These are phyloP conservation scores for Dasyurus viverrinus DNA, from an alignment of 2,113 vertebrate species.

Conservation along the genomic window DNA sequence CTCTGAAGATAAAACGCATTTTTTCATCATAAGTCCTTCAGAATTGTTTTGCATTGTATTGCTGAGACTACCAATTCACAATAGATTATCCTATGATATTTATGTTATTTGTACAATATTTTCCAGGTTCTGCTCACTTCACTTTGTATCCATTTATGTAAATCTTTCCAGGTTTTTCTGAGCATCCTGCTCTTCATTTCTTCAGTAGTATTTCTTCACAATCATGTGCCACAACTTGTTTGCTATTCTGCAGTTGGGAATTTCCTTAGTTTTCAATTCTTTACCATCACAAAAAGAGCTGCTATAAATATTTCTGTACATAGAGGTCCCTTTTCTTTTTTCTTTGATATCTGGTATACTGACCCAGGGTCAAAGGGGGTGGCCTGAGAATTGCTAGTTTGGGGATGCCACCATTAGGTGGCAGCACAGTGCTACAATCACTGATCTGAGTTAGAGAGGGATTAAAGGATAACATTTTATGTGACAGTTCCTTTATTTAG, in stretches of 20 bases:
- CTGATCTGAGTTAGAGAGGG: slow-evolving; percentile 14
- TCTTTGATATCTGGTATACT: not conserved
- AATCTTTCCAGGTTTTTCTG: not conserved
- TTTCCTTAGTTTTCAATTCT: not conserved
- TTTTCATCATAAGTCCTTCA: not conserved
- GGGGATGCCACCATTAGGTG: slow-evolving; percentile 51
- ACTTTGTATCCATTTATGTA: not conserved
- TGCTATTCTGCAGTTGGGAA: not conserved
- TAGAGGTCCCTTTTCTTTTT: not conserved
- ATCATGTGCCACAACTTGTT: not conserved
- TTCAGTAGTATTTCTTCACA: not conserved
- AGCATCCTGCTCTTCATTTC: not conserved
- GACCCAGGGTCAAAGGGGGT: not conserved
- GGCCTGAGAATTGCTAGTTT: not conserved
- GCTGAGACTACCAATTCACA: not conserved
- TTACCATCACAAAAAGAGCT: not conserved
- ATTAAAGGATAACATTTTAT: slow-evolving; percentile 26
- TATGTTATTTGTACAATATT: not conserved
- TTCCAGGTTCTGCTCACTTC: not conserved
- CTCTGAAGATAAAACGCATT: not conserved
- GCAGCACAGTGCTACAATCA: slow-evolving; percentile 50
- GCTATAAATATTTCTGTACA: not conserved
- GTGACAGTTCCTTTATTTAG: slow-evolving; percentile 3
- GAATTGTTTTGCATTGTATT: not conserved
- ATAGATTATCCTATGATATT: not conserved